A percentile compares a stretch with the other conserved stretches of the same genome.
Evolutionary conservation across 2,888 invertebrate genomes (phyloP).

Genomic region (Iphiclides podalirius): DNA sequence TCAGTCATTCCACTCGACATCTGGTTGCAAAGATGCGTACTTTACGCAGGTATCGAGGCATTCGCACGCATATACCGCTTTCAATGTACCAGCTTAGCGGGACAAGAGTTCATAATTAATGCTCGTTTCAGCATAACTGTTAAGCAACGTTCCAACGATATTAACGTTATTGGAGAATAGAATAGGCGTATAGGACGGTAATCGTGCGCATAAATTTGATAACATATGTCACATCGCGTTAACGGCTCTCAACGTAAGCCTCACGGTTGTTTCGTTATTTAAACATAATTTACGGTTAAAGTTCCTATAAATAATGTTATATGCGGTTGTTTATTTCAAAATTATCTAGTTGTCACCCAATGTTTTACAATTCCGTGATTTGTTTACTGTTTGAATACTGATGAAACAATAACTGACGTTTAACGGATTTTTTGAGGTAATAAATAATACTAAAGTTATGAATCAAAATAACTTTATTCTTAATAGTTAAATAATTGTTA

Average conservation of each 20-base stretch:
- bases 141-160: background rate
- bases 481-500: too few relatives aligned
- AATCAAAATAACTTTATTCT: too few relatives aligned
- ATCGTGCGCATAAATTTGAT: background rate
- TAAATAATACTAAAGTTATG: too few relatives aligned
- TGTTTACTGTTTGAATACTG: too few relatives aligned
- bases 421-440: too few relatives aligned
- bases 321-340: background rate
- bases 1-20: conserved; percentile 37
- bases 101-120: conserved; percentile 14
- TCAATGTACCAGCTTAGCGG: conserved; percentile 20
- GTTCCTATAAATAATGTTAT: background rate
- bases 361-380: too few relatives aligned
- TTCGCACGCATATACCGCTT: conserved; percentile 26
- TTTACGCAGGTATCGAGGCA: conserved; percentile 31
- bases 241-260: background rate
- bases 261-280: background rate
- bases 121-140: conserved; percentile 12
- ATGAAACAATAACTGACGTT: too few relatives aligned
- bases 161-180: background rate
- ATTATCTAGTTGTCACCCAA: background rate
- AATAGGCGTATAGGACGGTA: background rate
- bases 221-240: background rate
- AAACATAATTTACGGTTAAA: background rate
- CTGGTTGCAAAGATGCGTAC: conserved; percentile 32